Conservation (phyloP, 2,113 vertebrate species). For the Apaloderma vittatum region DNA sequence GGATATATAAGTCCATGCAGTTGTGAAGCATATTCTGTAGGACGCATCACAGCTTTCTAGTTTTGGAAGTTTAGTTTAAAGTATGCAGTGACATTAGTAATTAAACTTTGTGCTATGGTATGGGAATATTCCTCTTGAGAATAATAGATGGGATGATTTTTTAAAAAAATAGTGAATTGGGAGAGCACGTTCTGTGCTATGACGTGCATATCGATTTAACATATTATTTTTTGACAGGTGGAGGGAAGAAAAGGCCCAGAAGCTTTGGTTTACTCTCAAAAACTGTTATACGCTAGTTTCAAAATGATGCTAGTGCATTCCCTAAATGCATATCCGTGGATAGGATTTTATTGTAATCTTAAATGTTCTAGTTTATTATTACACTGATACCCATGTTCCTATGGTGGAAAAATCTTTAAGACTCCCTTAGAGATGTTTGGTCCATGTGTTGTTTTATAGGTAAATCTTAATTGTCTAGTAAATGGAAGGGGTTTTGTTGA, state of each 20-base stretch:
- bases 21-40: not conserved
- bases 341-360: constrained; percentile 9
- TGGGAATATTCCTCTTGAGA: not conserved
- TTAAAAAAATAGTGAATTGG: not conserved
- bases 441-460: not conserved
- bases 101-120: not conserved
- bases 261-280: not conserved
- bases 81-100: not conserved
- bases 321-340: not conserved
- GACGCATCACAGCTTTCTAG: not conserved
- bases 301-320: not conserved
- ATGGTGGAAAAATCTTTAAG: not conserved
- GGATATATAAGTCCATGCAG: not conserved
- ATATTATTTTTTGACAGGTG: not conserved
- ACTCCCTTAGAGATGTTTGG: not conserved
- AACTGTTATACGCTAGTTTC: not conserved
- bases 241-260: not conserved
- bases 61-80: not conserved
- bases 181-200: not conserved
- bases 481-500: not conserved
- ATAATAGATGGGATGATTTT: not conserved
- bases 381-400: not conserved
- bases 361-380: not conserved
- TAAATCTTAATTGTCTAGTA: not conserved
- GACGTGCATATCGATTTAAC: not conserved